These are phyloP conservation scores for Bothrops jararaca DNA, from an alignment of 2,113 vertebrate genomes.

Conservation along the genomic window DNA sequence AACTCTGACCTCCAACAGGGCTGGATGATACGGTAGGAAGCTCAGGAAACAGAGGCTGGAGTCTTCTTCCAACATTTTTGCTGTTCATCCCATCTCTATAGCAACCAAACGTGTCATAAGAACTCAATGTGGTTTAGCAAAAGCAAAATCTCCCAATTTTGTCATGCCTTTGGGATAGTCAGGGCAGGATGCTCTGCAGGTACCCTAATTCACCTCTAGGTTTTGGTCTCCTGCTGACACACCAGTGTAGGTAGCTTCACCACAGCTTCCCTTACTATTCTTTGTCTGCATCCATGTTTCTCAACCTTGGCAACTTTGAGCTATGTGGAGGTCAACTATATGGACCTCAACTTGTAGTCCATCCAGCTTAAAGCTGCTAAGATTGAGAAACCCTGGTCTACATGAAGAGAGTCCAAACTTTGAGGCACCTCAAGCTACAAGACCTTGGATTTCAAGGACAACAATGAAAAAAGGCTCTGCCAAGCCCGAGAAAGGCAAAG, in stretches of 20 bases:
- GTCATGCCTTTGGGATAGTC: neutral
- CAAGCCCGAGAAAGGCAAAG: neutral
- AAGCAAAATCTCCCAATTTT: neutral
- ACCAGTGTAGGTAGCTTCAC: neutral
- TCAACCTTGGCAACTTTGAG: neutral
- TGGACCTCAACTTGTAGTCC: neutral
- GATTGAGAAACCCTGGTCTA: neutral
- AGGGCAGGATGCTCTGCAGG: neutral
- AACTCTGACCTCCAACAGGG: neutral
- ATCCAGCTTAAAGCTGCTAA: neutral
- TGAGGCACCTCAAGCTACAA: neutral
- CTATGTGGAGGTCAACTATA: neutral
- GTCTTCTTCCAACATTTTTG: neutral
- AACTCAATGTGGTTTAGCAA: neutral
- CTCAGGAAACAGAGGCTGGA: neutral
- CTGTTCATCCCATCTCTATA: neutral
- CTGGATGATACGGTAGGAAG: neutral
- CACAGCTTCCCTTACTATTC: neutral
- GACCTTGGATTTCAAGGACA: neutral
- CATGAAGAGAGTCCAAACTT: neutral
- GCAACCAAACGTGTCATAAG: neutral
- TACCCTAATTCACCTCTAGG: neutral
- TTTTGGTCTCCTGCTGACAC: neutral
- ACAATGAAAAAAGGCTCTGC: neutral
- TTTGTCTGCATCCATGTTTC: neutral